These are phyloP conservation scores for Tanypteryx hageni DNA, from an alignment of 2,888 invertebrate genomes.

Conservation along the genomic window DNA sequence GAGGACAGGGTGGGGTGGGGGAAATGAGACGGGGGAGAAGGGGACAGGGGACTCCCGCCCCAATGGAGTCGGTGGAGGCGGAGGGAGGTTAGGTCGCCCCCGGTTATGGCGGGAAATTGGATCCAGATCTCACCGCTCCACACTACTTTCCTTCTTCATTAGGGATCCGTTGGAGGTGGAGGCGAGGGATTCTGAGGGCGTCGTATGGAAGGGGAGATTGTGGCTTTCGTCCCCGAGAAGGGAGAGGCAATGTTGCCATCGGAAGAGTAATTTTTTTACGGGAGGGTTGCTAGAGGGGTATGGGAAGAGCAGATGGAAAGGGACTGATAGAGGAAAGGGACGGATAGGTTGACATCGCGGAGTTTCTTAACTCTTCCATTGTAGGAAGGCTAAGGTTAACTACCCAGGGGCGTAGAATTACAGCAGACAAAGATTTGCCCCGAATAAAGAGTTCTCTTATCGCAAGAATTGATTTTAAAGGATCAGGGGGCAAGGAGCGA, in stretches of 20 bases:
- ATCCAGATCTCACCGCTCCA: neutral
- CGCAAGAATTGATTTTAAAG: too few relatives aligned
- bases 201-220: neutral
- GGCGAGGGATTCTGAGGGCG: neutral
- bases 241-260: too few relatives aligned
- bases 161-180: neutral
- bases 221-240: neutral
- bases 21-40: neutral
- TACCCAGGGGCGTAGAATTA: too few relatives aligned
- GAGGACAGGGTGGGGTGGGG: neutral
- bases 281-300: too few relatives aligned
- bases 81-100: neutral
- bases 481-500: too few relatives aligned
- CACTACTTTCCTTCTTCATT: neutral
- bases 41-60: too few relatives aligned
- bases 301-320: too few relatives aligned
- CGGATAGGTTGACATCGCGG: neutral
- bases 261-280: too few relatives aligned
- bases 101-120: constrained; percentile 31
- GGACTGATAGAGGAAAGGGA: neutral
- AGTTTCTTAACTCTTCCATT: too few relatives aligned
- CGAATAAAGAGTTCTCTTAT: too few relatives aligned
- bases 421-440: too few relatives aligned
- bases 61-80: neutral
- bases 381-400: too few relatives aligned